A percentile compares a stretch with the other conserved stretches of the same genome.
phyloP scores from a whole-genome alignment of 2,797 vertebrate genomes.

The Sebastes nivosus region DNA sequence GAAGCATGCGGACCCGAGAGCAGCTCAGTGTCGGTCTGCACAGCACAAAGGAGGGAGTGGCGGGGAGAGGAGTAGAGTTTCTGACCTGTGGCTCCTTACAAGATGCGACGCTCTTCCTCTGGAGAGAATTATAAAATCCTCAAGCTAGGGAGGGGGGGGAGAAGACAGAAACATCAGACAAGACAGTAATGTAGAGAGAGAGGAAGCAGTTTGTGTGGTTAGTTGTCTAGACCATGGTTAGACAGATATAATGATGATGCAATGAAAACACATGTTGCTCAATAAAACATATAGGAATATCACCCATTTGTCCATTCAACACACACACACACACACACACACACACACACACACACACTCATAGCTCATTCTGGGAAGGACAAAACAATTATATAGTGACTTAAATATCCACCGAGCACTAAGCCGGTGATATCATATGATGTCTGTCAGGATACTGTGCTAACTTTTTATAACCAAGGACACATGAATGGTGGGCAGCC shows the following conservation, averaged over 20 bases:
- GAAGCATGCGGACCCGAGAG: constrained; percentile 68
- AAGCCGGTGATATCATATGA: constrained; percentile 1
- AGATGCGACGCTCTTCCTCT: constrained; percentile 81
- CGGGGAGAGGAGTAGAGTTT: constrained; percentile 67
- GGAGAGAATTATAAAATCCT: constrained; percentile 85
- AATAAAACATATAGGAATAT: background rate
- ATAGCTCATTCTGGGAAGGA: background rate
- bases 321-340: background rate
- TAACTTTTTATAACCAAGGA: constrained; percentile 30
- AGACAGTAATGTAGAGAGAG: constrained; percentile 40
- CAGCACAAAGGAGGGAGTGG: constrained; percentile 22
- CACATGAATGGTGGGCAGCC: constrained; percentile 20
- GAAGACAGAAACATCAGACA: constrained; percentile 79
- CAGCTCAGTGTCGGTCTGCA: constrained; percentile 43
- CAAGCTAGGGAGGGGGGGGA: constrained; percentile 77
- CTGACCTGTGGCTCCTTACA: constrained; percentile 86
- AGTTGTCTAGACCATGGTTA: constrained; percentile 44
- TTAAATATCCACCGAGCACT: constrained; percentile 4
- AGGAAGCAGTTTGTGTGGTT: constrained; percentile 33
- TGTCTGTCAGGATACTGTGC: background rate
- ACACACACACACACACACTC: background rate
- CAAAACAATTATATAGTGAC: constrained; percentile 22
- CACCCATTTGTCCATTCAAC: background rate
- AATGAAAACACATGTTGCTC: constrained; percentile 27
- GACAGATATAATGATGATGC: constrained; percentile 33